Conservation (phyloP, 2,888 invertebrate species). For the Eucriotettix oculatus region DNA sequence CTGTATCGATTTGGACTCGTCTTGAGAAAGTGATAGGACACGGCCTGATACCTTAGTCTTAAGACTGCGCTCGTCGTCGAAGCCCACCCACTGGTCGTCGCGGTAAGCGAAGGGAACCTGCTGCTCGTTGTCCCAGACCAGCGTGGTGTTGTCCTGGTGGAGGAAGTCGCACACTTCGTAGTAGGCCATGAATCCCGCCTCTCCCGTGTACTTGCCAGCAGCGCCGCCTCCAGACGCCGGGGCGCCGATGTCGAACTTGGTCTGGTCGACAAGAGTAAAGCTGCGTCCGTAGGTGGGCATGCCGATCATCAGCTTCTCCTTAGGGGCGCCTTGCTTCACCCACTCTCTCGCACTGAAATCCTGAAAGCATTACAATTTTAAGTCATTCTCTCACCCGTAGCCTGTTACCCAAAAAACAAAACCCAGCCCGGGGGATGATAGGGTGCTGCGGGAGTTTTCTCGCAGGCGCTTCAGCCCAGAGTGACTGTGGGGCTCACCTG, state of each 20-base stretch:
- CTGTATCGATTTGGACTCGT: too few species aligned
- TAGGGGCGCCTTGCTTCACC: slow-evolving; percentile 85
- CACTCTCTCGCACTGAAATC: slow-evolving; percentile 83
- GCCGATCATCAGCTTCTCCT: slow-evolving; percentile 85
- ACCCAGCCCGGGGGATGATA: too few species aligned
- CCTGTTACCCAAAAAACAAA: too few species aligned
- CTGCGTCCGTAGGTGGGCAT: slow-evolving; percentile 90
- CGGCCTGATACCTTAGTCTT: slow-evolving; percentile 59
- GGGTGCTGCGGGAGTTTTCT: too few species aligned
- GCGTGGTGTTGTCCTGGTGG: slow-evolving; percentile 73
- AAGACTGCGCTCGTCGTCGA: slow-evolving; percentile 81
- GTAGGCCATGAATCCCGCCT: slow-evolving; percentile 88
- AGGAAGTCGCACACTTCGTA: slow-evolving; percentile 91
- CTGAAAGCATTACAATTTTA: slow-evolving; percentile 34
- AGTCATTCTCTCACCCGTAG: too few species aligned
- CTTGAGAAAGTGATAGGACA: too few species aligned
- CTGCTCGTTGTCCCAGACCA: slow-evolving; percentile 92
- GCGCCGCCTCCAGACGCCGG: slow-evolving; percentile 73
- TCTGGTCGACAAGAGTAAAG: slow-evolving; percentile 70
- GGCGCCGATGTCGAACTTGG: slow-evolving; percentile 84
- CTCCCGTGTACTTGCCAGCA: slow-evolving; percentile 76
- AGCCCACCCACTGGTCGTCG: slow-evolving; percentile 85
- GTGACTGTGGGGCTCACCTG: too few species aligned
- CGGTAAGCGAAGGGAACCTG: slow-evolving; percentile 90
- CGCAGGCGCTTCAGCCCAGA: too few species aligned